These are phyloP conservation scores for Chelonia mydas DNA, from an alignment of 2,797 vertebrate species.

Conservation along the genomic window DNA sequence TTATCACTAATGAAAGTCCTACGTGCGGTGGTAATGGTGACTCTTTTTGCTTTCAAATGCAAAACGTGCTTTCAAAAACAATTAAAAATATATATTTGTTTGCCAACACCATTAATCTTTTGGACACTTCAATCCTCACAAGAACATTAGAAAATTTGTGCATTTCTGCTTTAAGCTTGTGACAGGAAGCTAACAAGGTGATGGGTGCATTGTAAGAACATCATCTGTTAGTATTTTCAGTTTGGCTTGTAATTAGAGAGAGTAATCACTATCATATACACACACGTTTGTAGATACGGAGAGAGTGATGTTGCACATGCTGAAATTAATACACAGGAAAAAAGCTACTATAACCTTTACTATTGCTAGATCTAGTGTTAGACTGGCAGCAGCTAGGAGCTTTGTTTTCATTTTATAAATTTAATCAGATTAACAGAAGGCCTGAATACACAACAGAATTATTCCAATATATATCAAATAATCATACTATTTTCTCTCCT, in stretches of 20 bases:
- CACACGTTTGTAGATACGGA: background rate
- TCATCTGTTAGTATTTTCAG: background rate
- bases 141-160: background rate
- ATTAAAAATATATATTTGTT: constrained; percentile 15
- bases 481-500: background rate
- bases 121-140: background rate
- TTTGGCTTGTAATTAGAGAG: background rate
- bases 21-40: background rate
- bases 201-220: background rate
- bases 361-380: background rate
- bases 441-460: background rate
- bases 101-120: constrained; percentile 13
- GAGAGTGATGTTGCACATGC: background rate
- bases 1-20: background rate
- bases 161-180: background rate
- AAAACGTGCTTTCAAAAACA: background rate
- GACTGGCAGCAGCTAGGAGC: background rate
- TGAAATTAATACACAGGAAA: background rate
- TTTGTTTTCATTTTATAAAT: background rate
- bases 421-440: background rate
- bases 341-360: background rate
- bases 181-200: background rate
- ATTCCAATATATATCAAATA: background rate
- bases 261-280: background rate
- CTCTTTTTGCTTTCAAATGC: constrained; percentile 3